These are phyloP conservation scores for Orthosia gothica DNA, from an alignment of 2,888 invertebrate species.

Conservation along the genomic window DNA sequence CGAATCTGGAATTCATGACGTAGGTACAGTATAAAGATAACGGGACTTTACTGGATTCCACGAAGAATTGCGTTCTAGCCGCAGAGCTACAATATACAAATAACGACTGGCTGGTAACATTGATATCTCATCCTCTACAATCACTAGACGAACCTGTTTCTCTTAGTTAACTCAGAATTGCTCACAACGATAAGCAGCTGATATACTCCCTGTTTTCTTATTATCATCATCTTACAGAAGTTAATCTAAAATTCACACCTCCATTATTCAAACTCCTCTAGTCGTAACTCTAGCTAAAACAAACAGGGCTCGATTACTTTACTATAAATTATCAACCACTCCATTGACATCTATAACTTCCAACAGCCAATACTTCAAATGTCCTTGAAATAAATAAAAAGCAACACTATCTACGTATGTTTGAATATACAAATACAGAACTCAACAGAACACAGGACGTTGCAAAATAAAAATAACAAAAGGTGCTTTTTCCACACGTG, in stretches of 20 bases:
- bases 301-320: constrained; percentile 47
- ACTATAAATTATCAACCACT: constrained; percentile 51
- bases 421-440: constrained; percentile 57
- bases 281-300: constrained; percentile 36
- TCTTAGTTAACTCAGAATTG: constrained; percentile 58
- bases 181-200: constrained; percentile 54
- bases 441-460: constrained; percentile 71
- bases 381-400: constrained; percentile 42
- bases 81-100: constrained; percentile 50
- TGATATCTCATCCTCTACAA: constrained; percentile 52
- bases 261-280: constrained; percentile 48
- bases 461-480: constrained; percentile 85
- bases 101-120: constrained; percentile 43
- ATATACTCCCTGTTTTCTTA: constrained; percentile 50
- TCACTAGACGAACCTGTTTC: constrained; percentile 62
- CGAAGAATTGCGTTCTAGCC: constrained; percentile 46
- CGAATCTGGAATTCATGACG: not conserved
- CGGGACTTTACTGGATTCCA: constrained; percentile 33
- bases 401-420: constrained; percentile 52
- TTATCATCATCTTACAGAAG: constrained; percentile 48
- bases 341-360: constrained; percentile 35
- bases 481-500: constrained; percentile 84
- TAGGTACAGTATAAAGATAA: constrained; percentile 22
- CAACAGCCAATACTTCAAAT: constrained; percentile 26
- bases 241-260: constrained; percentile 52